phyloP scores from a whole-genome alignment of 2,797 vertebrate species.

The Syngnathus rostellatus region DNA sequence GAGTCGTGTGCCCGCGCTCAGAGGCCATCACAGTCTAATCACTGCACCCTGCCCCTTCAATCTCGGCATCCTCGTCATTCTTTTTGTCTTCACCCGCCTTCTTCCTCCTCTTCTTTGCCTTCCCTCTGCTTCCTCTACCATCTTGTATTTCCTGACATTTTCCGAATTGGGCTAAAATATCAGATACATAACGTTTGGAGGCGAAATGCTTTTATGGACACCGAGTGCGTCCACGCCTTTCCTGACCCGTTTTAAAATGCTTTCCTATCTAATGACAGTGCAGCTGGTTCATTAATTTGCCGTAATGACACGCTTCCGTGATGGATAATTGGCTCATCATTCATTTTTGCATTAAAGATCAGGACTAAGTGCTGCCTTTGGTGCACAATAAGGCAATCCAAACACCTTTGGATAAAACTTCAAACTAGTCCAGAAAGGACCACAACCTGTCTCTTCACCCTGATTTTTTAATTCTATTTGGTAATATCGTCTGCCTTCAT shows the following conservation, averaged over 20 bases:
- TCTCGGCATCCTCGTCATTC: conserved; percentile 36
- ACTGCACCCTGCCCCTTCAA: conserved; percentile 46
- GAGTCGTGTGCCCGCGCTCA: conserved; percentile 11
- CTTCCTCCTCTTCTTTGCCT: neutral
- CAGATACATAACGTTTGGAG: neutral
- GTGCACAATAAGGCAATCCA: neutral
- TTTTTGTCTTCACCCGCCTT: conserved; percentile 9
- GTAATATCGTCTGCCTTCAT: neutral
- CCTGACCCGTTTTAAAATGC: neutral
- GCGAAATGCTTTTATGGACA: neutral
- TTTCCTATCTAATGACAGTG: neutral
- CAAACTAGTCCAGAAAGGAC: neutral
- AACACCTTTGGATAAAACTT: neutral
- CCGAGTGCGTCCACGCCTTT: neutral
- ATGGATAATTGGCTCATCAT: conserved; percentile 6
- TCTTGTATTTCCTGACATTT: conserved; percentile 10
- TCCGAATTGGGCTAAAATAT: conserved; percentile 43
- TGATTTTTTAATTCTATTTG: neutral
- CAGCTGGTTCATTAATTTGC: conserved; percentile 1
- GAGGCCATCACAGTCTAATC: conserved; percentile 54
- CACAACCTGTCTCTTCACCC: neutral
- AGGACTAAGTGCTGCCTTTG: neutral
- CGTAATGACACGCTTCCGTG: conserved; percentile 7
- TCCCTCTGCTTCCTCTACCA: neutral
- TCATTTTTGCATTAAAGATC: conserved; percentile 17